Percentiles rank a stretch among this genome's conserved stretches.
These are phyloP conservation scores for Stenoptilia bipunctidactyla DNA, from an alignment of 2,888 invertebrate genomes.

Conservation along the genomic window DNA sequence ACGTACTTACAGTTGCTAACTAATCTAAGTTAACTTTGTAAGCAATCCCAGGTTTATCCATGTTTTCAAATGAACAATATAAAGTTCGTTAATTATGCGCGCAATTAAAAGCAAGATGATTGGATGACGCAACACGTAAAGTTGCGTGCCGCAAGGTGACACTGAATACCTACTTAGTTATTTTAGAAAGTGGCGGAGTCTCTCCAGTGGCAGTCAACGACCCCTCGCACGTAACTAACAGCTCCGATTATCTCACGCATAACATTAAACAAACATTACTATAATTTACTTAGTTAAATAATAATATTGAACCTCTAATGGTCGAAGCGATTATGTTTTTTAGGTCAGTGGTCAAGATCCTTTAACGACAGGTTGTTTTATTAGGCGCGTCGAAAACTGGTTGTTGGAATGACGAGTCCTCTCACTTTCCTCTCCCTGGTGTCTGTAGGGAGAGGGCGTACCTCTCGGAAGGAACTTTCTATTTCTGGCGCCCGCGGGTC, in stretches of 20 bases:
- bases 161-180: slow-evolving; percentile 45
- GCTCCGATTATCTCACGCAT: slow-evolving; percentile 3
- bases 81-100: background rate
- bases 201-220: slow-evolving; percentile 48
- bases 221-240: slow-evolving; percentile 23
- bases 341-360: slow-evolving; percentile 41
- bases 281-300: slow-evolving; percentile 2
- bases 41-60: too few relatives aligned
- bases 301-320: slow-evolving; percentile 5
- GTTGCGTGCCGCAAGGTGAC: slow-evolving; percentile 58
- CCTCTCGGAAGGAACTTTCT: slow-evolving; percentile 63
- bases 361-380: slow-evolving; percentile 27
- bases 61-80: background rate
- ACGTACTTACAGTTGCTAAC: too few relatives aligned
- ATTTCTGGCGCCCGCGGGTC: slow-evolving; percentile 67
- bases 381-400: slow-evolving; percentile 37
- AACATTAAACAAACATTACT: slow-evolving; percentile 1
- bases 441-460: slow-evolving; percentile 54
- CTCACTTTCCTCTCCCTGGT: slow-evolving; percentile 60
- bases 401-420: slow-evolving; percentile 51
- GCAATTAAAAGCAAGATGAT: slow-evolving; percentile 14
- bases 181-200: slow-evolving; percentile 59
- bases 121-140: slow-evolving; percentile 36
- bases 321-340: slow-evolving; percentile 39
- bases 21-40: too few relatives aligned